Evolutionary conservation across 2,797 vertebrate genomes (phyloP), one percentile per base, ranked within the genome.

Genomic region (Dipus sagitta): DNA sequence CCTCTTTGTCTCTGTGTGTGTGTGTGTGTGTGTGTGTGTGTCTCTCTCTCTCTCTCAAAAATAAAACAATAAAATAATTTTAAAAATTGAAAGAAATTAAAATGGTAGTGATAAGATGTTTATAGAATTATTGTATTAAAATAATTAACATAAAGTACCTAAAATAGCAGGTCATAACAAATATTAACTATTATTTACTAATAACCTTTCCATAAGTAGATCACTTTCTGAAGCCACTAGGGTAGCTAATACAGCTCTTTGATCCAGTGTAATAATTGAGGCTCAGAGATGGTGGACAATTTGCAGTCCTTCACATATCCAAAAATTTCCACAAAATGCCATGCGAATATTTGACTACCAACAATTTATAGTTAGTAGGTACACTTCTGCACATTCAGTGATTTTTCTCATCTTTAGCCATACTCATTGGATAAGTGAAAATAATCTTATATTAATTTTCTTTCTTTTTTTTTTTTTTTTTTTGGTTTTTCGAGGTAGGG

Each of bases 321-420:
- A 42, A 71, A 88, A 81, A 58, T 52, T 62, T 82, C 52, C 83
- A 58, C n/a, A 62, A 79, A 90, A 81, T 42, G 34, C 34, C 72
- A 75, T 64, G 47, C 67, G 90, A 80, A 78, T 86, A 52, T 23
- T 81, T n/a, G 9, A 24, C 38, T 54, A 23, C 67, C 34, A 79
- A 30, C 23, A 86, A 47, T 47, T 47, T 47, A 13, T 38, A 38
- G 32, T 85, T 13, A 62, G 28, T 71, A 58, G 26, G 32, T 71
- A 24, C 72, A 67, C 80, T 93, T 84, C 68, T 80, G 13, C 52
- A 92, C 52, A 87, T 6, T 79, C 26, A n/a, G 38, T 81, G 90
- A 80, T 78, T 93, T 93, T 85, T 74, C 82, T n/a, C 80, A 68
- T 68, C 80, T 86, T 79, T 62, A 82, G 72, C 10, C 64, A 20